Base-by-base conservation (phyloP, 2,113 vertebrate species). In the Pipa parva region DNA sequence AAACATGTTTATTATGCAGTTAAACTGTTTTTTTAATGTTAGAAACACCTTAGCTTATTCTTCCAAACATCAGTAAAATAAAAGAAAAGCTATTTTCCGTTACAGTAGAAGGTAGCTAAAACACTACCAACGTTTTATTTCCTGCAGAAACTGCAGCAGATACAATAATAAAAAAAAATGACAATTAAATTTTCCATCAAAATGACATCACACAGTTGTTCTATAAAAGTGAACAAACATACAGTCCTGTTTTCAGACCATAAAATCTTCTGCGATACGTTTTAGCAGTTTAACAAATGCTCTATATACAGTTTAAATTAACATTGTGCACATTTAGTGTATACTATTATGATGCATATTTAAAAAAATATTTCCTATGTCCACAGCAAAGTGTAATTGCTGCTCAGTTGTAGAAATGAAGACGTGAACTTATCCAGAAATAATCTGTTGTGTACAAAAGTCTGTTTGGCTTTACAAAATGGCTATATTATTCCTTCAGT, bases 41-140 rank as follows among this genome's bases (percentile, higher is more conserved):
- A n/a, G n/a, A n/a, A n/a, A n/a, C n/a, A n/a, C n/a, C n/a, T n/a
- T n/a, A n/a, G n/a, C n/a, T n/a, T n/a, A n/a, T n/a, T n/a, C n/a
- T n/a, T n/a, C n/a, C n/a, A n/a, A n/a, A n/a, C 31, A 33, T 33
- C 31, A 33, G 6, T 7, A 33, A 7, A 33, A 33, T 33, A 33
- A 33, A 33, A 33, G 12, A 33, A 33, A 33, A 12, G 81, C 65
- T 86, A 84, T 87, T 86, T 79, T 77, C 62, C 78, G 76, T 85
- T 83, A 86, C 80, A 89, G 80, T 89, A 89, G 82, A 83, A 85
- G 92, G 95, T 93, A 96, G 94, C 91, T 99, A 98, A 96, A 99
- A 99, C 94, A 88, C 94, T 93, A 93, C 95, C 89, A 24, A 70
- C 77, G 78, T 67, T 83, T 87, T 89, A 91, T 90, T 95, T 88